These are phyloP conservation scores for Leuciscus waleckii DNA, from an alignment of 2,797 vertebrate species.

Conservation along the genomic window DNA sequence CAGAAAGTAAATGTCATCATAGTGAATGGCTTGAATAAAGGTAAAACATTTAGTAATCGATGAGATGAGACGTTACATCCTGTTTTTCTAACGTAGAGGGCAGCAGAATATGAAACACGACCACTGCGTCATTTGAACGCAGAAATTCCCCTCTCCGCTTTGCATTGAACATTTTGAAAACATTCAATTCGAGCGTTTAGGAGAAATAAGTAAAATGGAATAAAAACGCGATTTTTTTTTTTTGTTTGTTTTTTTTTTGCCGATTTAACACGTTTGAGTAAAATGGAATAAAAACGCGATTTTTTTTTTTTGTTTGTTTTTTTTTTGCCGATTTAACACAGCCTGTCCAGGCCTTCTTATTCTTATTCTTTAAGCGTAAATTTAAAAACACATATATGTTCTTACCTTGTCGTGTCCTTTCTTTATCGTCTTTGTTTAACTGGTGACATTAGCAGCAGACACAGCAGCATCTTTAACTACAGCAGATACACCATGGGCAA, in stretches of 20 bases:
- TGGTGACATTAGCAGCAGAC: background rate
- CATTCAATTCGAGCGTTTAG: background rate
- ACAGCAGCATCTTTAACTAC: conserved; percentile 52
- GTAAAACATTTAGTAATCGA: background rate
- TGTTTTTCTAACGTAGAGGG: conserved; percentile 30
- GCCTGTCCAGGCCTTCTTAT: background rate
- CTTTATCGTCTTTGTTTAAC: conserved; percentile 21
- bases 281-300: background rate
- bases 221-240: background rate
- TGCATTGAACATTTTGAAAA: background rate
- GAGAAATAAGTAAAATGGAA: background rate
- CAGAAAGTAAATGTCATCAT: background rate
- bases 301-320: no score
- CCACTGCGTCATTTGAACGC: conserved; percentile 4
- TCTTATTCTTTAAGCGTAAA: background rate
- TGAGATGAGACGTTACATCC: conserved; percentile 35
- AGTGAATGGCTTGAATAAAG: background rate
- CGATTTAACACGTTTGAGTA: background rate
- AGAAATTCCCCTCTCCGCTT: background rate
- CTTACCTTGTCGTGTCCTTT: conserved; percentile 37
- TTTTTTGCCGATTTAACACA: background rate
- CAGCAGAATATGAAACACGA: background rate
- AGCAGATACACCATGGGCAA: background rate
- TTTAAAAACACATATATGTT: background rate
- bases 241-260: no score